Evolutionary conservation across 2,797 vertebrate genomes (phyloP), one percentile per base, ranked within the genome.

Genomic region (Crenichthys baileyi): DNA sequence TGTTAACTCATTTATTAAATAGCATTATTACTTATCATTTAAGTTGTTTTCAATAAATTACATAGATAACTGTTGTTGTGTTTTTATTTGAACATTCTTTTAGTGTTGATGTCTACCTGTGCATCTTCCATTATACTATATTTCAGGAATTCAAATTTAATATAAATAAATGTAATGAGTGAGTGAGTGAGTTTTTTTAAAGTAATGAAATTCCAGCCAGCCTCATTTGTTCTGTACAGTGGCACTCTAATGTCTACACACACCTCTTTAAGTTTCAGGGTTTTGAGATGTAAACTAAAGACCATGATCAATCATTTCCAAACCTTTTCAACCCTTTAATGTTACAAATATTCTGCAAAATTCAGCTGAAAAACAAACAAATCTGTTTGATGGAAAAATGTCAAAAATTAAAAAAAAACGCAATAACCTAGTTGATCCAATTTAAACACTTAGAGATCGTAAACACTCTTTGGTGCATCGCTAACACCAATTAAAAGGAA

Each of bases 31-130:
- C 77, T 53, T 63, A 79, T 80, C 31, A 82, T 84, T 65, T 82
- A 50, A 87, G 24, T 84, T 83, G 79, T 46, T 72, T 5, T 84
- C 61, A 91, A 90, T 91, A 93, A 93, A 94, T 83, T 3, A 84
- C 78, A 26, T 31, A 48, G 48, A 88, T 2, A 85, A 79, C 56
- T 18, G 31, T 41, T 7, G 15, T 2, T 36, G 7, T 48, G 1
- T 16, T 13, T 70, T 72, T 84, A 50, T 24, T 13, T 67, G 0
- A 4, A 4, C 13, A 1, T 72, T 72, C 9, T 36, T 31, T 6
- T 31, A 50, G 7, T n/a, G 16, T 29, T 71, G 48, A 51, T 71
- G 8, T 41, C 39, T 24, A 2, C 20, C 39, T 44, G 36, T 36
- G 36, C 15, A 51, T 51, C 20, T 68, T n/a, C 65, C 22, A 24